phyloP scores from a whole-genome alignment of 2,113 vertebrate genomes.

The Poeciliopsis retropinna region DNA sequence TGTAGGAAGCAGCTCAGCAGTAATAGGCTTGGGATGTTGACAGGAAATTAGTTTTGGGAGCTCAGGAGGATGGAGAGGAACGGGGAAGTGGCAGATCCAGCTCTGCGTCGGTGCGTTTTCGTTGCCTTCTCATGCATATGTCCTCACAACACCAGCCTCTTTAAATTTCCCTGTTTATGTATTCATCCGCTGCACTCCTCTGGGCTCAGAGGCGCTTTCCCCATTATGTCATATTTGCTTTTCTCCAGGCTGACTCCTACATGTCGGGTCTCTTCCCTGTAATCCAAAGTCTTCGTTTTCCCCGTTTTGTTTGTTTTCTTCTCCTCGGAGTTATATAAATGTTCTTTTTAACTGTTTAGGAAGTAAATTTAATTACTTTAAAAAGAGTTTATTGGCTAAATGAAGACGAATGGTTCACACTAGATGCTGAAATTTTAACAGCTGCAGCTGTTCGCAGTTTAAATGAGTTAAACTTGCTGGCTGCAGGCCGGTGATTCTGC shows the following conservation, averaged over 20 bases:
- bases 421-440: slow-evolving; percentile 4
- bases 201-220: slow-evolving; percentile 31
- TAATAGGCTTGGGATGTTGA: slow-evolving; percentile 66
- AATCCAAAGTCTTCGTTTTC: slow-evolving; percentile 6
- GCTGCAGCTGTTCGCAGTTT: slow-evolving; percentile 15
- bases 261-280: slow-evolving; percentile 23
- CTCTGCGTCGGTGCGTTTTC: slow-evolving; percentile 21
- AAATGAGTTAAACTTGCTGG: slow-evolving; percentile 34
- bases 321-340: slow-evolving; percentile 18
- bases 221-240: slow-evolving; percentile 30
- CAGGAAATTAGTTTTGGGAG: slow-evolving; percentile 69
- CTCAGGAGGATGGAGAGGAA: slow-evolving; percentile 53
- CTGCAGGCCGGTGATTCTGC: slow-evolving; percentile 11
- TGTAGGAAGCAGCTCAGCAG: slow-evolving; percentile 30
- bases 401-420: neutral
- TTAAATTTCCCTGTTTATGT: slow-evolving; percentile 37
- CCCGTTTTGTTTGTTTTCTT: neutral
- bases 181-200: slow-evolving; percentile 33
- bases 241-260: slow-evolving; percentile 33
- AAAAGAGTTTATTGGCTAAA: slow-evolving; percentile 21
- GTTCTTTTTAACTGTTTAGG: slow-evolving; percentile 18
- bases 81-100: slow-evolving; percentile 40
- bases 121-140: neutral
- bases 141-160: slow-evolving; percentile 14
- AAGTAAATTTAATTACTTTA: slow-evolving; percentile 27